Evolutionary conservation across 2,888 invertebrate species (phyloP).

Genomic region (Lasioglossum leucozonium): DNA sequence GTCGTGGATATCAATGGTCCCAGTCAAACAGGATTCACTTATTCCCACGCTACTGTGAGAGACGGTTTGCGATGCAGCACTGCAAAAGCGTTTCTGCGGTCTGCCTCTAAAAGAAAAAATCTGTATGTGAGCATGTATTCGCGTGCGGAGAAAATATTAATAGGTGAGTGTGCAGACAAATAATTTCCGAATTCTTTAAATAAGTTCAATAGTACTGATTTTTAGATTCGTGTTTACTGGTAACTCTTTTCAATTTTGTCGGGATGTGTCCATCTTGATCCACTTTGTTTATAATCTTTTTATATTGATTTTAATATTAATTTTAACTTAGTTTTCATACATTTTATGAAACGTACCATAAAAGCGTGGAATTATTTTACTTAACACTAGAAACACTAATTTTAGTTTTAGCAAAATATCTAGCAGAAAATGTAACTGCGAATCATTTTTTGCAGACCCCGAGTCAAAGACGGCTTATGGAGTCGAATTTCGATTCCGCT

Average conservation of each 20-base stretch:
- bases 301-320: no score
- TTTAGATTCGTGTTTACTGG: neutral
- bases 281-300: no score
- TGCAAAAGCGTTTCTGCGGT: constrained; percentile 92
- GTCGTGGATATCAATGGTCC: constrained; percentile 91
- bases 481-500: constrained; percentile 88
- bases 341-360: no score
- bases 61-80: constrained; percentile 93
- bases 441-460: neutral
- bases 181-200: neutral
- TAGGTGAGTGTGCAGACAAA: constrained; percentile 9
- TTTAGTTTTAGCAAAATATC: no score
- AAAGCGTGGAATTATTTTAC: no score
- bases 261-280: no score
- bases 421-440: neutral
- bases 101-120: constrained; percentile 88
- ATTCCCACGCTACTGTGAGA: constrained; percentile 91
- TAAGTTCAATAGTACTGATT: neutral
- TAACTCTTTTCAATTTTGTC: no score
- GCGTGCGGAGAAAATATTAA: constrained; percentile 89
- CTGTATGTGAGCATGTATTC: constrained; percentile 90
- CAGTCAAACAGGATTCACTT: constrained; percentile 91
- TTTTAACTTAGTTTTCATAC: no score
- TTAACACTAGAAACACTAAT: no score
- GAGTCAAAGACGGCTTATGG: constrained; percentile 87